Base-by-base conservation (phyloP, 2,888 invertebrate species). In the Drosophila maculinotata region DNA sequence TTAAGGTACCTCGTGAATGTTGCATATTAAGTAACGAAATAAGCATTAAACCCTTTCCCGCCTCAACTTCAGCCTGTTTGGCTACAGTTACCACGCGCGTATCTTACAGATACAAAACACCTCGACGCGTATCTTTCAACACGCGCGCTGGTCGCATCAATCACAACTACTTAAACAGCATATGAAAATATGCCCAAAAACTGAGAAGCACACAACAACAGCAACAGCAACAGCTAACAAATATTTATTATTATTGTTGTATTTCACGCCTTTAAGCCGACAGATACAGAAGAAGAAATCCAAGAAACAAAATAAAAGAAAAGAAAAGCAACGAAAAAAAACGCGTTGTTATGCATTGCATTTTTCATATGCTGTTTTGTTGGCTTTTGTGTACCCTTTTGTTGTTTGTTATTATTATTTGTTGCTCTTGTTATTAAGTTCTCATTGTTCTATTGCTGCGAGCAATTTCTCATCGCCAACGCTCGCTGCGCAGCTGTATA, bases 191-290 rank as follows among this genome's bases (percentile, higher is more conserved):
- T 81, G 65, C 58, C 48, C 64, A 66, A 78, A 58, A 67, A 56
- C 42, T 49, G 44, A 58, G 54, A 39, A 36, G 42, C 36, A n/a
- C n/a, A n/a, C n/a, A n/a, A n/a, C n/a, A n/a, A n/a, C n/a, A n/a
- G 38, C 45, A 57, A 48, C 56, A 71, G 49, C 39, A 59, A 41
- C 36, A 52, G 68, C 53, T 51, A 76, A 76, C 71, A 84, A 80
- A 81, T 80, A 80, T 86, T 86, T 84, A 80, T 87, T 68, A 53
- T 72, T 82, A 71, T 80, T 77, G 71, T 75, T 80, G 84, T 65
- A 63, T 69, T 83, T 86, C 81, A 81, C 87, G 81, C 84, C 80
- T 80, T 75, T 81, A 78, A 81, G 84, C 72, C 78, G 87, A 83
- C 87, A 81, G 81, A 76, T 82, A 76, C 73, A 76, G 66, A 53